Percentiles rank a stretch among this genome's conserved stretches.
Evolutionary conservation across 2,888 invertebrate species (phyloP).

Genomic region (Tanypteryx hageni): DNA sequence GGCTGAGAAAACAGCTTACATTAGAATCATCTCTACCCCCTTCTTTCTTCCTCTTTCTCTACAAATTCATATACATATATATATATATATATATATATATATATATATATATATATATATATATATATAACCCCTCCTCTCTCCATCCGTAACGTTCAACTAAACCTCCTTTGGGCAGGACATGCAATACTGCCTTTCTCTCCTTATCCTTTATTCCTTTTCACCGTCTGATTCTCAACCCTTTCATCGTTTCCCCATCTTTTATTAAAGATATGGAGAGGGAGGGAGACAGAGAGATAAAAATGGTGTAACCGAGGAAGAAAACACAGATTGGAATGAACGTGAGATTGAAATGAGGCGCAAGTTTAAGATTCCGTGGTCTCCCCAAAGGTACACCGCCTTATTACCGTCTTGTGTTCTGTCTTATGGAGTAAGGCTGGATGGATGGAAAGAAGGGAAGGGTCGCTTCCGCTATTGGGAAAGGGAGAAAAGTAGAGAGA

Average conservation of each 20-base stretch:
- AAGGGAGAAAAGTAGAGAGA: constrained; percentile 20
- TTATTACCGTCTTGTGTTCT: not conserved
- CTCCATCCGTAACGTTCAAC: too few species aligned
- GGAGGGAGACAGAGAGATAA: not conserved
- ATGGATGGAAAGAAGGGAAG: constrained; percentile 23
- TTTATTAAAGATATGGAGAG: too few species aligned
- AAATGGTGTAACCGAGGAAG: not conserved
- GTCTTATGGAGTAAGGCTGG: not conserved
- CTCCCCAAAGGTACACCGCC: not conserved
- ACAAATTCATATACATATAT: not conserved
- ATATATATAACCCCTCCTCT: too few species aligned
- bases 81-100: too few species aligned
- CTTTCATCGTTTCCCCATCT: too few species aligned
- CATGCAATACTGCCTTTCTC: not conserved
- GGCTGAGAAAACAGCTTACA: constrained; percentile 12
- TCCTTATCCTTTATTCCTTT: not conserved
- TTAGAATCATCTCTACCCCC: not conserved
- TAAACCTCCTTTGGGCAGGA: too few species aligned
- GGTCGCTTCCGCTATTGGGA: not conserved
- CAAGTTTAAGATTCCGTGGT: constrained; percentile 35
- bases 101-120: too few species aligned
- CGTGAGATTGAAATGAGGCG: constrained; percentile 15
- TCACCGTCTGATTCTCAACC: not conserved
- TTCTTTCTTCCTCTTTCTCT: not conserved
- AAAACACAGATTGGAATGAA: constrained; percentile 5